Evolutionary conservation across 2,797 vertebrate species (phyloP), one percentile per base, ranked within the genome.

Genomic region (Serranus cabrilla): DNA sequence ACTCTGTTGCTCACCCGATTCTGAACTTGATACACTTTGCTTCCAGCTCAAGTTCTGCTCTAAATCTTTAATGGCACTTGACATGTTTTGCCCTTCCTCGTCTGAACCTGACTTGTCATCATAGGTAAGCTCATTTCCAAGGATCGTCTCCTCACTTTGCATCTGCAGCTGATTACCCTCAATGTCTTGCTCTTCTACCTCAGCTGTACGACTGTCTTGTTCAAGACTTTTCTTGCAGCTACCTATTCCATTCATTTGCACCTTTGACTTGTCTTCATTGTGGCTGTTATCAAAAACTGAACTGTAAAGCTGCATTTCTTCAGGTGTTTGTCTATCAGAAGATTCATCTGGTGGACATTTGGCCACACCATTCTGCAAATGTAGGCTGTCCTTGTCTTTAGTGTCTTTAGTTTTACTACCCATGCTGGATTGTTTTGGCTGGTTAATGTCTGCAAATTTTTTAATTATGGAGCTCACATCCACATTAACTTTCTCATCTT

Each of bases 391-490:
- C 0, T 55, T 45, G 11, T 78, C 68, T 65, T 55, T 61, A 37
- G n/a, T 63, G 52, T 61, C 40, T 83, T 58, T 52, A 56, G 46
- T 31, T 74, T 23, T 9, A 23, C 8, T 13, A 2, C 25, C 39
- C 0, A 1, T 16, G 39, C 40, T 66, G 10, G 70, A 27, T 46
- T 59, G 77, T 62, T 76, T 72, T 40, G 54, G 37, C 71, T 82
- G 51, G 31, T 64, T 70, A 54, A 60, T 59, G 52, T 81, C 59
- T 52, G 76, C 73, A 16, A 88, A 79, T 76, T 21, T 79, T 42
- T 90, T 80, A 60, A 93, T 86, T 1, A 89, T 82, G 42, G 81
- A 82, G 62, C 61, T 80, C 34, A 91, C 70, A 37, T 89, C 64
- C 18, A 61, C 11, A 43, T 76, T 70, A 7, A 49, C 63, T 66